These are phyloP conservation scores for Valencia hispanica DNA, from an alignment of 2,797 vertebrate genomes.

Conservation along the genomic window DNA sequence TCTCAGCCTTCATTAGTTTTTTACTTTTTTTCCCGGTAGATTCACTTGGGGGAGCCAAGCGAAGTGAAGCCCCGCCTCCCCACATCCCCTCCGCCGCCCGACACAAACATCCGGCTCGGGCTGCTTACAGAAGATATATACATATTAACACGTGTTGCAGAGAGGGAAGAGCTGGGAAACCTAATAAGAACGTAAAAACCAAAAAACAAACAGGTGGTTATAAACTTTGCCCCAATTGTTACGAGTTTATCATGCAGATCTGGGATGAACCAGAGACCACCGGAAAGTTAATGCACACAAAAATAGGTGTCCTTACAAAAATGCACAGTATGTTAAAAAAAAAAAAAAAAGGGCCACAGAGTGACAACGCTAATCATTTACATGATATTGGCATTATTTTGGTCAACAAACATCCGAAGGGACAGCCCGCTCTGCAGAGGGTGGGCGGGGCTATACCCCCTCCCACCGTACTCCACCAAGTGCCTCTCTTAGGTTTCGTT, in stretches of 20 bases:
- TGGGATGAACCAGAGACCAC: constrained; percentile 83
- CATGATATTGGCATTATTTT: constrained; percentile 97
- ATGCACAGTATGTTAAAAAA: constrained; percentile 92
- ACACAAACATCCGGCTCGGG: constrained; percentile 71
- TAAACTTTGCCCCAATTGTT: constrained; percentile 81
- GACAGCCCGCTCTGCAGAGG: constrained; percentile 80
- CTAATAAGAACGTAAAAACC: constrained; percentile 72
- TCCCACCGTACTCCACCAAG: constrained; percentile 44
- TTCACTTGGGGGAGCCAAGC: constrained; percentile 76
- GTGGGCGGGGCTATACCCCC: constrained; percentile 32
- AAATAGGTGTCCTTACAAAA: constrained; percentile 96
- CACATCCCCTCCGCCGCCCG: no score
- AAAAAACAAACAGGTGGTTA: constrained; percentile 82
- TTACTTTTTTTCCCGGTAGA: no score
- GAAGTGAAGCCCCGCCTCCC: no score
- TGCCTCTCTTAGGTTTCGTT: constrained; percentile 74
- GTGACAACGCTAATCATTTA: constrained; percentile 93
- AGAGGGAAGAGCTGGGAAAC: constrained; percentile 33
- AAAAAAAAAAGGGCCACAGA: constrained; percentile 98
- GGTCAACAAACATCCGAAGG: constrained; percentile 93
- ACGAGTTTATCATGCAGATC: constrained; percentile 92
- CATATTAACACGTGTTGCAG: constrained; percentile 74
- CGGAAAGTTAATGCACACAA: constrained; percentile 91
- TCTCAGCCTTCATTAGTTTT: constrained; percentile 78
- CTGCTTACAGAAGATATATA: constrained; percentile 64